A percentile compares a stretch with the other conserved stretches of the same genome.
phyloP scores from a whole-genome alignment of 2,113 vertebrate genomes.

The Peromyscus leucopus region DNA sequence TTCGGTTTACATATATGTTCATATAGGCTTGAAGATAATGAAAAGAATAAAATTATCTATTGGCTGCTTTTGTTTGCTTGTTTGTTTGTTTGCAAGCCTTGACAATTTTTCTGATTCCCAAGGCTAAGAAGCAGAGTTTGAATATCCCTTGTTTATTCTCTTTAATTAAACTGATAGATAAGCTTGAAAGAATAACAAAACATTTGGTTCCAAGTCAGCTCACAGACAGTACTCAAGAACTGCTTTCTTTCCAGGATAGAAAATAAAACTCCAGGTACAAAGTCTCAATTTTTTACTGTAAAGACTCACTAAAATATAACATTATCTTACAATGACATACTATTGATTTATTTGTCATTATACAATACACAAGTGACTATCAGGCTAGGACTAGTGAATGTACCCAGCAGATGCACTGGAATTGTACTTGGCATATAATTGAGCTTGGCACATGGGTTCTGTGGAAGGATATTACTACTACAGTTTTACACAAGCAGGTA shows the following conservation, averaged over 20 bases:
- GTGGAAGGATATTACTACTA: conserved; percentile 48
- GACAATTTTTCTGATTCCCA: conserved; percentile 7
- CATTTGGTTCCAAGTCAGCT: background rate
- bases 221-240: background rate
- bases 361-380: background rate
- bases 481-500: conserved; percentile 42
- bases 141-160: conserved; percentile 10
- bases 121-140: conserved; percentile 13
- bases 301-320: conserved; percentile 4
- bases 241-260: background rate
- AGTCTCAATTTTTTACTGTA: background rate
- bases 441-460: background rate
- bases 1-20: background rate
- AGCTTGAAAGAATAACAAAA: conserved; percentile 13
- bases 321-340: background rate
- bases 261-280: too few species aligned
- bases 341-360: conserved; percentile 31
- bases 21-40: conserved; percentile 1
- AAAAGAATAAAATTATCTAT: background rate
- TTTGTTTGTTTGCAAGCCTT: background rate
- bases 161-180: conserved; percentile 39
- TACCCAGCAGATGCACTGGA: conserved; percentile 28
- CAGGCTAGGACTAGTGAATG: conserved; percentile 37
- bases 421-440: conserved; percentile 62
- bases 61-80: background rate